Evolutionary conservation across 2,797 vertebrate genomes (phyloP), one percentile per base, ranked within the genome.

Genomic region (Melanotaenia trifasciata): DNA sequence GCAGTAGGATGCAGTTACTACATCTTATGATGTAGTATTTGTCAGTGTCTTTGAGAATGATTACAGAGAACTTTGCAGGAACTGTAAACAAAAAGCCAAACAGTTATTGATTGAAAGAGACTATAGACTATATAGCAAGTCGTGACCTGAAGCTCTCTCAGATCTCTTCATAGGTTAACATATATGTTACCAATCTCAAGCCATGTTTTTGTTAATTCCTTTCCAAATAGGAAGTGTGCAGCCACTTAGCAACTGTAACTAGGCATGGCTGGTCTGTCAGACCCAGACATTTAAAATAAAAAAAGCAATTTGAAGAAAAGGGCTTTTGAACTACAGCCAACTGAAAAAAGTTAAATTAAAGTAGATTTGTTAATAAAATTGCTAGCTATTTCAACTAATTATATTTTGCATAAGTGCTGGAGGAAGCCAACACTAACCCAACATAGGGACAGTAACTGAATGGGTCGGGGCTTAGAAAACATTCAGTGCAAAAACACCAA

Each of bases 401-500:
- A n/a, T 50, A 22, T n/a, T 22, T 2, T 58, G 14, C 26, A 43
- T n/a, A 40, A 32, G 28, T 67, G 36, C 24, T 47, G 7, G 33
- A 13, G 12, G 35, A 62, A 50, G 1, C 3, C 6, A 30, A n/a
- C 12, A 18, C 50, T 24, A 22, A 32, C 18, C 28, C 33, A 18
- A 16, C 1, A 1, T 22, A 28, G 24, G 22, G 53, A 12, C 60
- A 8, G 64, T n/a, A 54, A n/a, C 28, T 5, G 13, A 43, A 20
- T 4, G 8, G 38, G 47, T 7, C 2, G 10, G 56, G 32, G 56
- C 64, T 75, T 66, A 36, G 67, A 20, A 18, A 14, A 26, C 38
- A 58, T 72, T 63, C 67, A 72, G 58, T 36, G 7, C 68, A 53
- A 53, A 59, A 18, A 80, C 81, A 76, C 89, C 85, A 90, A 91